Evolutionary conservation across 2,113 vertebrate species (phyloP).

Genomic region (Acanthisitta chloris): DNA sequence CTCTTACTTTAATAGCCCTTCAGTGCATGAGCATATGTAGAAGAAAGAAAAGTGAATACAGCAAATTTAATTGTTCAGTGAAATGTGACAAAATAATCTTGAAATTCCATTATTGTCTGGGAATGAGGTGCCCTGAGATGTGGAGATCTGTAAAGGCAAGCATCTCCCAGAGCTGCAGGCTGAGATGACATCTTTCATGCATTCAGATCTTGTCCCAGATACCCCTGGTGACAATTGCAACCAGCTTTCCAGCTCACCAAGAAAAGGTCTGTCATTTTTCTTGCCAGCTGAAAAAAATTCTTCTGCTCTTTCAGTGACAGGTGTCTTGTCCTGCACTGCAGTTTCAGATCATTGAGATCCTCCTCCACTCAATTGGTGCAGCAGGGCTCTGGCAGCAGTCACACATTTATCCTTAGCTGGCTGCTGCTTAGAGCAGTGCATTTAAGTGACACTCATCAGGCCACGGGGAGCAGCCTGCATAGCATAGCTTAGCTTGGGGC

Average conservation of each 20-base stretch:
- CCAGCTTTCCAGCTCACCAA: not conserved
- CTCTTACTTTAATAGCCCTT: not conserved
- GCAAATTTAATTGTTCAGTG: not conserved
- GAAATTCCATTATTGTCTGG: not conserved
- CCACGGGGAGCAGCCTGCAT: not conserved
- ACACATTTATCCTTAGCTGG: not conserved
- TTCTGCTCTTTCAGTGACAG: not conserved
- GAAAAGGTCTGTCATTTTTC: not conserved
- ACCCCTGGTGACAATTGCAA: not conserved
- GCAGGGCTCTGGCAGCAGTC: not conserved
- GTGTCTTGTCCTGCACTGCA: not conserved
- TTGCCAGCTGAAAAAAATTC: not conserved
- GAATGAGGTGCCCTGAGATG: not conserved
- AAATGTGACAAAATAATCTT: not conserved
- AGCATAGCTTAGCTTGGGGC: not conserved
- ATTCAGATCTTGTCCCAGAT: not conserved
- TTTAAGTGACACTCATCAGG: not conserved
- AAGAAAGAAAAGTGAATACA: not conserved
- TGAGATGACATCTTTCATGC: not conserved
- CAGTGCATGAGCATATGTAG: not conserved
- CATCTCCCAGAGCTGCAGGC: not conserved
- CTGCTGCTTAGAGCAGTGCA: too few species aligned
- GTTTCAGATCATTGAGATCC: not conserved
- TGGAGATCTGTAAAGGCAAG: accelerated
- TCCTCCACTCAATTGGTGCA: not conserved